phyloP scores from a whole-genome alignment of 2,888 invertebrate species.

The Linyphia triangularis region DNA sequence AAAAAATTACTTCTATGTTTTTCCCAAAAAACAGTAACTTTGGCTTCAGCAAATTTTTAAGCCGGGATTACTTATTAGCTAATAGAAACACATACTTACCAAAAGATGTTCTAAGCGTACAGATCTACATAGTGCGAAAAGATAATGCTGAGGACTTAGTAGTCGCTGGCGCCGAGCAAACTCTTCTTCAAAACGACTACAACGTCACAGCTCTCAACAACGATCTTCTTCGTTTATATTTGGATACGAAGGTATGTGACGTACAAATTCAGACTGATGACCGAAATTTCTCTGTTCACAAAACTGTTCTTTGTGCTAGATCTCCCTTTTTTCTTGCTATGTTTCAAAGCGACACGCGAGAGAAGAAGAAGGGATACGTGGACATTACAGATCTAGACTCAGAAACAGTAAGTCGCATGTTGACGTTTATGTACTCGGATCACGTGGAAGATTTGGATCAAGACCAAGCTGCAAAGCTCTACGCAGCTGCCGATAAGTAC shows the following conservation, averaged over 20 bases:
- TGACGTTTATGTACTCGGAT: neutral
- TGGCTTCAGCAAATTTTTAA: no score
- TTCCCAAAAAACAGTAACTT: no score
- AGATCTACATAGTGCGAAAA: no score
- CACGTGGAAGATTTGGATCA: neutral
- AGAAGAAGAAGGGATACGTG: neutral
- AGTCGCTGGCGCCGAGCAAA: no score
- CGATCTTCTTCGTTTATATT: no score
- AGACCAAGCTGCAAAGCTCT: neutral
- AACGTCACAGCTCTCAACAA: no score
- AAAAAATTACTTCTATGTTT: no score
- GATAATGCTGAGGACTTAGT: no score
- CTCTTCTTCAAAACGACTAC: no score
- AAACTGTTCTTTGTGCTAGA: neutral
- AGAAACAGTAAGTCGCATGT: neutral
- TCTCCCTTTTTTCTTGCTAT: neutral
- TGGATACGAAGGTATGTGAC: neutral
- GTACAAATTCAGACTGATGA: neutral
- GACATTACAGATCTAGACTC: neutral
- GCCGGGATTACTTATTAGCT: no score
- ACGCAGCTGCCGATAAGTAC: constrained; percentile 14
- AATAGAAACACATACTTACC: no score
- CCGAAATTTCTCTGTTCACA: neutral
- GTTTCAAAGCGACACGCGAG: neutral
- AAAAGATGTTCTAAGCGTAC: no score